Base-by-base conservation (phyloP, 2,888 invertebrate species). In the Cerceris ruficornis region DNA sequence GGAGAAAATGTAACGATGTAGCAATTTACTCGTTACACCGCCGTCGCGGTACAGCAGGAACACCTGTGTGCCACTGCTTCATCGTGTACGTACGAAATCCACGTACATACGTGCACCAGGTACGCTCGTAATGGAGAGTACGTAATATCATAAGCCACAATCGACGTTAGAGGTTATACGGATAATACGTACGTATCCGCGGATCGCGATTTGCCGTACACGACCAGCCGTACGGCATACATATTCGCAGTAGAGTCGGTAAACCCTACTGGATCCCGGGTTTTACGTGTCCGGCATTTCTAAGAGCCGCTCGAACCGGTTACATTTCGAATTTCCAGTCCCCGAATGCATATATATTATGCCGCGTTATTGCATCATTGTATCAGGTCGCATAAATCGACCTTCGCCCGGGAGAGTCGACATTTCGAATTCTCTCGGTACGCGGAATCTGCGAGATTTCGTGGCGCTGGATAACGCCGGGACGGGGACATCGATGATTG, bases 211-310 rank as follows among this genome's bases (percentile, higher is more conserved):
- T 88, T 84, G 82, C 85, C 81, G 76, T 85, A 85, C 85, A 84
- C 79, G 83, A 77, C 77, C 72, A 74, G 64, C 68, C 77, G 74
- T 79, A 69, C 82, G 71, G 79, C 82, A 82, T 83, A 83, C 77
- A 73, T 84, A 85, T 85, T 85, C 83, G 80, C 81, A 81, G 84
- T 83, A 81, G 80, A 76, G 78, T 71, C 73, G 71, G 86, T 88
- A 86, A 87, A 83, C 84, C 85, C 88, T 87, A 73, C 80, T 72
- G 80, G 83, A 80, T 83, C 70, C 75, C 61, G 81, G 86, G 86
- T 86, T 86, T 88, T 89, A 90, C 90, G 89, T 90, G 90, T 89
- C 86, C 86, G 77, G 89, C 88, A 90, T 90, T 87, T 83, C 84
- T 80, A 82, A 88, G 86, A 85, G 67, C 80, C 83, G 67, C 71